phyloP scores from a whole-genome alignment of 2,888 invertebrate species.

The Eurytoma californica region DNA sequence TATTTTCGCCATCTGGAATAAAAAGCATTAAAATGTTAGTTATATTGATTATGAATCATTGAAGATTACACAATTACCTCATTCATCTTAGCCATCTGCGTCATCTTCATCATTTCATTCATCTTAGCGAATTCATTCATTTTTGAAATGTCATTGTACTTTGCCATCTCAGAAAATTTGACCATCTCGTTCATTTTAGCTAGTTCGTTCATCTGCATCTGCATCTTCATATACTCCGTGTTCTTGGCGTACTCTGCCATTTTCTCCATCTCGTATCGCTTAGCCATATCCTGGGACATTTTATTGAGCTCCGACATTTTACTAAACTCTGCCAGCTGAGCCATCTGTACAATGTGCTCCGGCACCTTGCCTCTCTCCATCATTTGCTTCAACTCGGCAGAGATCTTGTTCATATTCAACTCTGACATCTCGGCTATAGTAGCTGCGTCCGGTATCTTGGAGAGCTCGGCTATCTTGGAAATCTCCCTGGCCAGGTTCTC shows the following conservation, averaged over 20 bases:
- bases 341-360: constrained; percentile 74
- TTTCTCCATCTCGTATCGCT: constrained; percentile 73
- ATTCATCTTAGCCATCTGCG: constrained; percentile 73
- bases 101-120: constrained; percentile 73
- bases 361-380: constrained; percentile 74
- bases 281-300: constrained; percentile 72
- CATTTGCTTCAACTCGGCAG: constrained; percentile 73
- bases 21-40: not conserved
- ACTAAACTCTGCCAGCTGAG: constrained; percentile 72
- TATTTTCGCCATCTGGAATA: constrained; percentile 69
- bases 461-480: constrained; percentile 72
- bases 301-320: constrained; percentile 73
- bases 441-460: constrained; percentile 72
- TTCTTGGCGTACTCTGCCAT: constrained; percentile 73
- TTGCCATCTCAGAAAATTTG: constrained; percentile 72
- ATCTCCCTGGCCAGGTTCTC: constrained; percentile 73
- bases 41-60: not conserved
- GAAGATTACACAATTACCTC: constrained; percentile 61
- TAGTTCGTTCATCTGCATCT: constrained; percentile 67
- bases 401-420: constrained; percentile 74
- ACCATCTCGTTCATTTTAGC: constrained; percentile 73
- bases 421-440: constrained; percentile 73
- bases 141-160: constrained; percentile 71
- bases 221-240: constrained; percentile 73
- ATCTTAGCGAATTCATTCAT: constrained; percentile 72